A percentile compares a stretch with the other conserved stretches of the same genome.
phyloP scores from a whole-genome alignment of 2,113 vertebrate genomes.

The Gymnarchus niloticus region DNA sequence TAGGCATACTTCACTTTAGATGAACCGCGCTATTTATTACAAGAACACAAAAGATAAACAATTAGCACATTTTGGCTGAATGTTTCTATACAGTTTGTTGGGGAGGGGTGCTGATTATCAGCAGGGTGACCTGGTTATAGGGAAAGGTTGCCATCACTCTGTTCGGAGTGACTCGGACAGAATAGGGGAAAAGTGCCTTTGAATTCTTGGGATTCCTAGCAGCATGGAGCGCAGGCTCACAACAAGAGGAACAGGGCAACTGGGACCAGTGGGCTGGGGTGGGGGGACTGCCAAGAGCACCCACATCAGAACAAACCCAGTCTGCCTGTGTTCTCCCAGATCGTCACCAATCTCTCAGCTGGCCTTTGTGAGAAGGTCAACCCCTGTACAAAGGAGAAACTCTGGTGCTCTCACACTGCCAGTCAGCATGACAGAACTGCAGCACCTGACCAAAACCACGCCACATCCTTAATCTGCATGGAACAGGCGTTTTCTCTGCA shows the following conservation, averaged over 20 bases:
- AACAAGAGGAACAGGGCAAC: slow-evolving; percentile 35
- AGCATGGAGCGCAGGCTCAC: slow-evolving; percentile 33
- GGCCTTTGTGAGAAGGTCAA: slow-evolving; percentile 37
- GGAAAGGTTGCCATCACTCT: slow-evolving; percentile 33
- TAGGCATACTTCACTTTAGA: background rate
- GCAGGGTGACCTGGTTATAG: background rate
- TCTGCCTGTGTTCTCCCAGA: slow-evolving; percentile 30
- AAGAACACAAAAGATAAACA: background rate
- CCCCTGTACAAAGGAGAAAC: background rate
- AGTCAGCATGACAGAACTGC: background rate
- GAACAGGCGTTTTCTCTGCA: background rate
- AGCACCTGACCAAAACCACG: too few species aligned
- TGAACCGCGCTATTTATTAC: background rate
- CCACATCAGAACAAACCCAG: slow-evolving; percentile 34
- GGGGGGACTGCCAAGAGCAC: too few species aligned
- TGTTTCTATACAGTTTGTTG: background rate
- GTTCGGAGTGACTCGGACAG: slow-evolving; percentile 18
- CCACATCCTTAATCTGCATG: background rate
- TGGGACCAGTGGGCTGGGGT: slow-evolving; percentile 30
- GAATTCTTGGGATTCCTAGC: slow-evolving; percentile 44
- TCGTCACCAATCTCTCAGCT: slow-evolving; percentile 31
- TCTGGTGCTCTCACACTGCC: slow-evolving; percentile 26
- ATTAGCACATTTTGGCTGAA: background rate
- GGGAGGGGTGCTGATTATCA: background rate
- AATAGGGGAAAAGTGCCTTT: slow-evolving; percentile 25